Percentiles rank a stretch among this genome's conserved stretches.
Conservation (phyloP, 2,113 vertebrate species). For the Anser cygnoides region DNA sequence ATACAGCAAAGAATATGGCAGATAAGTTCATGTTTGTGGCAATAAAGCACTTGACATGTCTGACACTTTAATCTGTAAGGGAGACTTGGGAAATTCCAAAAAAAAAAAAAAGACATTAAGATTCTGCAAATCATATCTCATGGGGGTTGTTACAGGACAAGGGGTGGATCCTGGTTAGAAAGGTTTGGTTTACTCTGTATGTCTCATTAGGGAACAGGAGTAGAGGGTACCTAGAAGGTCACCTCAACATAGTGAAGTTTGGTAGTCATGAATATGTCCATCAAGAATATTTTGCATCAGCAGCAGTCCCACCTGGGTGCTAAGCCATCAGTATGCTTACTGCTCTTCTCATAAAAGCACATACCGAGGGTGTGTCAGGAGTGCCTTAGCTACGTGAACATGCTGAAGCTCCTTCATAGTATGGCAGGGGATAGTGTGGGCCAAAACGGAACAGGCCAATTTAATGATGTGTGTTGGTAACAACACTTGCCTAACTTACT, state of each 20-base stretch:
- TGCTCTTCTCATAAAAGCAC: neutral
- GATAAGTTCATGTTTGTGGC: neutral
- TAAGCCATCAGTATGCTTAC: neutral
- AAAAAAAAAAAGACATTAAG: neutral
- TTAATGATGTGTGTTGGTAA: neutral
- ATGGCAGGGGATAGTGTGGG: rapidly evolving
- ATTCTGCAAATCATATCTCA: neutral
- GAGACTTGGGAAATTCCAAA: neutral
- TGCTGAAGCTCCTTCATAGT: rapidly evolving
- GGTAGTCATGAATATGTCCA: neutral
- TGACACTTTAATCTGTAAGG: neutral
- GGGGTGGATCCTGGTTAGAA: neutral
- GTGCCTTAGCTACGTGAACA: neutral
- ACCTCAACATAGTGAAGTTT: neutral
- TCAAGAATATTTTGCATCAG: rapidly evolving
- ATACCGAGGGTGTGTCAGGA: rapidly evolving
- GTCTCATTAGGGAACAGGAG: neutral
- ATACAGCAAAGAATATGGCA: neutral
- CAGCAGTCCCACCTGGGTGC: too few relatives aligned
- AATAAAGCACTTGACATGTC: neutral
- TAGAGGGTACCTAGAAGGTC: neutral
- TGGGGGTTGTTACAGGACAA: neutral
- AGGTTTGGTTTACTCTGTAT: neutral
- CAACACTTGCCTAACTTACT: neutral
- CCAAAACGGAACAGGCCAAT: neutral